Conservation (phyloP, 64 coral and sea anemone genomes). For the Astreopora myriophthalma region DNA sequence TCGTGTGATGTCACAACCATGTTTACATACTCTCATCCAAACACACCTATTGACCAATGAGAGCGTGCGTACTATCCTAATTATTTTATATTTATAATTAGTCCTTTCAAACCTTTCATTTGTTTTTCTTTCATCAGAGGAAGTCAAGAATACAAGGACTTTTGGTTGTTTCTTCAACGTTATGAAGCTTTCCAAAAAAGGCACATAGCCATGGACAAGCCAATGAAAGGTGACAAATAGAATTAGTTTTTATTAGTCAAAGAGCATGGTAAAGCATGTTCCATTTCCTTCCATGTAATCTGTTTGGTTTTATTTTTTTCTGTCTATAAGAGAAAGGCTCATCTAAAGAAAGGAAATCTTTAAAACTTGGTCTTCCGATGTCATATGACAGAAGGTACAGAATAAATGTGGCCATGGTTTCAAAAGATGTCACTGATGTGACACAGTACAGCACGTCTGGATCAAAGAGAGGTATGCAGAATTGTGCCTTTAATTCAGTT, state of each 20-base stretch:
- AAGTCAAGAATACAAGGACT: slow-evolving; percentile 93
- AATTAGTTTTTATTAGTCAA: not conserved
- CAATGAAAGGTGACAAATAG: not conserved
- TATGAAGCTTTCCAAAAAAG: slow-evolving; percentile 78
- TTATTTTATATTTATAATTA: too few species aligned
- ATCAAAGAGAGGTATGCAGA: slow-evolving; percentile 70
- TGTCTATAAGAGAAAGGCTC: slow-evolving; percentile 25
- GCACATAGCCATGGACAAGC: slow-evolving; percentile 29
- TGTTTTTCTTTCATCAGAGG: slow-evolving; percentile 51
- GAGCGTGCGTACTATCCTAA: too few species aligned
- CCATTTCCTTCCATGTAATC: not conserved
- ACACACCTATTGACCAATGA: too few species aligned
- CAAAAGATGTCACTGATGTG: slow-evolving; percentile 75
- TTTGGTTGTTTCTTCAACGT: slow-evolving; percentile 94
- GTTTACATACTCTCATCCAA: too few species aligned
- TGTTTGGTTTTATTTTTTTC: not conserved
- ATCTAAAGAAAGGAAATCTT: slow-evolving; percentile 1
- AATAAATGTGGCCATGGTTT: slow-evolving; percentile 84
- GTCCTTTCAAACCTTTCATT: too few species aligned
- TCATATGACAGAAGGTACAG: slow-evolving; percentile 94
- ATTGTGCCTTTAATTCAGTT: too few species aligned
- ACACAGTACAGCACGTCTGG: slow-evolving; percentile 38
- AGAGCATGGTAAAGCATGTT: too few species aligned
- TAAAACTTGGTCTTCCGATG: slow-evolving; percentile 74
- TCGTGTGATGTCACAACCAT: too few species aligned